These are phyloP conservation scores for Zygaena filipendulae DNA, from an alignment of 2,888 invertebrate species.

Conservation along the genomic window DNA sequence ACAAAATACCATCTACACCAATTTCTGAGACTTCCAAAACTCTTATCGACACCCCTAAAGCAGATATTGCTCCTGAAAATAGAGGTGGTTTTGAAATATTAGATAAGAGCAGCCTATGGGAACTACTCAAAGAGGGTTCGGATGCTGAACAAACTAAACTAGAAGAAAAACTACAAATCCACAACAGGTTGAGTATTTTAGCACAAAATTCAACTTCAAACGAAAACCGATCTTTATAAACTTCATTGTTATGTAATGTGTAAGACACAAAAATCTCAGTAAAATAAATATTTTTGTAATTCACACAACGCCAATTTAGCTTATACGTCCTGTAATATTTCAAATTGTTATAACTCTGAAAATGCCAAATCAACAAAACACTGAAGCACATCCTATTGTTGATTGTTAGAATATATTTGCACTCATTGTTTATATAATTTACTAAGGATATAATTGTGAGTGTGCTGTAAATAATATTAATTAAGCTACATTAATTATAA, in stretches of 20 bases:
- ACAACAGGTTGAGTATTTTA: slow-evolving; percentile 38
- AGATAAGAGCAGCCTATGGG: slow-evolving; percentile 71
- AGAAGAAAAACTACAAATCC: slow-evolving; percentile 43
- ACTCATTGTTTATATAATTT: slow-evolving; percentile 38
- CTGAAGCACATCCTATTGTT: slow-evolving; percentile 48
- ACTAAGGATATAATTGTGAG: slow-evolving; percentile 26
- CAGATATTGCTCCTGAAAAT: slow-evolving; percentile 54
- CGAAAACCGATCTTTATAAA: slow-evolving; percentile 57
- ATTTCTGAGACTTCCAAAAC: slow-evolving; percentile 60
- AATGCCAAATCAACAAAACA: slow-evolving; percentile 17
- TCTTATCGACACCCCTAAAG: slow-evolving; percentile 31
- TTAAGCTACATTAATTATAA: slow-evolving; percentile 32
- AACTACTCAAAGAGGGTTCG: slow-evolving; percentile 68
- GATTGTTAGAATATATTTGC: slow-evolving; percentile 43
- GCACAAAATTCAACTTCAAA: slow-evolving; percentile 36
- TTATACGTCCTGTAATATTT: slow-evolving; percentile 19
- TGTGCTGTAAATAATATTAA: slow-evolving; percentile 45
- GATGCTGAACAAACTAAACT: slow-evolving; percentile 36
- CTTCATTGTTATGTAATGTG: slow-evolving; percentile 51
- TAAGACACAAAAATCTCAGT: slow-evolving; percentile 59
- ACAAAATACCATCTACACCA: slow-evolving; percentile 53
- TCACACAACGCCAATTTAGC: slow-evolving; percentile 28
- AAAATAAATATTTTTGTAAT: slow-evolving; percentile 65
- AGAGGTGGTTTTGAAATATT: slow-evolving; percentile 67
- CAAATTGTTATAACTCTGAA: too few species aligned